Evolutionary conservation across 2,888 invertebrate species (phyloP).

Genomic region (Eupithecia dodoneata): DNA sequence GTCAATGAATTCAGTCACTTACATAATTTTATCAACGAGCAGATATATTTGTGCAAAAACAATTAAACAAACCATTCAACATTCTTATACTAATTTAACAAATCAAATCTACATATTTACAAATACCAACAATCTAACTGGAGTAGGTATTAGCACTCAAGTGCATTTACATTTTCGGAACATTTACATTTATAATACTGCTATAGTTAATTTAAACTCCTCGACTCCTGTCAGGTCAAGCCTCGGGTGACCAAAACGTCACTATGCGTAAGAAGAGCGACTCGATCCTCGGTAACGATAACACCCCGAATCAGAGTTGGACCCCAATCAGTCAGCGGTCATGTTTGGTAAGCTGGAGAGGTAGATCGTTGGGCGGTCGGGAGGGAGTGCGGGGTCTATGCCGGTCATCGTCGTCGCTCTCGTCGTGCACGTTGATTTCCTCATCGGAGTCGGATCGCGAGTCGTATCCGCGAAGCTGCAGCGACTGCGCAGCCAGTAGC

Average conservation of each 20-base stretch:
- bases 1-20: slow-evolving; percentile 3
- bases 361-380: slow-evolving; percentile 76
- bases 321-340: slow-evolving; percentile 82
- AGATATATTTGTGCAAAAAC: slow-evolving; percentile 66
- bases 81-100: slow-evolving; percentile 67
- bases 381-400: slow-evolving; percentile 1
- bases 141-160: slow-evolving; percentile 63
- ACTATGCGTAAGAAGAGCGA: background rate
- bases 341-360: slow-evolving; percentile 89
- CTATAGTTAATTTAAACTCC: background rate
- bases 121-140: slow-evolving; percentile 73
- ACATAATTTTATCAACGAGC: slow-evolving; percentile 18
- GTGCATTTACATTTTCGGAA: slow-evolving; percentile 72
- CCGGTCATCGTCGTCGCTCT: slow-evolving; percentile 86
- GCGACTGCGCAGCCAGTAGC: slow-evolving; percentile 79
- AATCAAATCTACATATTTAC: slow-evolving; percentile 74
- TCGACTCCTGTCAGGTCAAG: background rate
- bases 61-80: slow-evolving; percentile 61
- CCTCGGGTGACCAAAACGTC: background rate
- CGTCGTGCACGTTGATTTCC: slow-evolving; percentile 94
- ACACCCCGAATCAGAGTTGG: background rate
- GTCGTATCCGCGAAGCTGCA: slow-evolving; percentile 77
- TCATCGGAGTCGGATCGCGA: slow-evolving; percentile 87
- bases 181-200: slow-evolving; percentile 65
- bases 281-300: background rate